phyloP scores from a whole-genome alignment of 2,797 vertebrate species.

The Rhinoraja longicauda region DNA sequence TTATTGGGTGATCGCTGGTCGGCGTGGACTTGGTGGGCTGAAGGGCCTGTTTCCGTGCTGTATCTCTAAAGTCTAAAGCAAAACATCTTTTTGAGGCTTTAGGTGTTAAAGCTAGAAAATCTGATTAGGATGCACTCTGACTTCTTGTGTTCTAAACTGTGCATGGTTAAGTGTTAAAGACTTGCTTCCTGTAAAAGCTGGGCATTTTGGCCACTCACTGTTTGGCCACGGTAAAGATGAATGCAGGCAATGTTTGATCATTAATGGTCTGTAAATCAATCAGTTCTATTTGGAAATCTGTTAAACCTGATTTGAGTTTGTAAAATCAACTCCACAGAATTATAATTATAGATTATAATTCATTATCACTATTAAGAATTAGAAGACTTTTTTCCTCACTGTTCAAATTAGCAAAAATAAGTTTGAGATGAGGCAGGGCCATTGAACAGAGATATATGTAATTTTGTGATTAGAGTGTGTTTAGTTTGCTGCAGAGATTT shows the following conservation, averaged over 20 bases:
- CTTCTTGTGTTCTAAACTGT: neutral
- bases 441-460: too few species aligned
- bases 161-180: neutral
- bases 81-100: neutral
- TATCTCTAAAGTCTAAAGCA: neutral
- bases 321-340: neutral
- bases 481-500: neutral
- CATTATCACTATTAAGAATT: neutral
- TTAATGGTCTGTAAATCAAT: neutral
- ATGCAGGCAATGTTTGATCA: neutral
- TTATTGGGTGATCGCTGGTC: too few species aligned
- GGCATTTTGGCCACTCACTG: neutral
- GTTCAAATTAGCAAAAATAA: neutral
- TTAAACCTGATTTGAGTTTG: neutral
- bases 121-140: neutral
- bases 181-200: neutral
- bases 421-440: neutral
- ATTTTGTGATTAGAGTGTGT: neutral
- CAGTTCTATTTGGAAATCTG: neutral
- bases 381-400: neutral
- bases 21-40: too few species aligned
- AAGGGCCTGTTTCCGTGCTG: too few species aligned
- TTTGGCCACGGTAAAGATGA: neutral
- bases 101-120: neutral
- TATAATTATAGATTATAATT: neutral